phyloP scores from a whole-genome alignment of 2,113 vertebrate genomes.

The Zapus hudsonius region DNA sequence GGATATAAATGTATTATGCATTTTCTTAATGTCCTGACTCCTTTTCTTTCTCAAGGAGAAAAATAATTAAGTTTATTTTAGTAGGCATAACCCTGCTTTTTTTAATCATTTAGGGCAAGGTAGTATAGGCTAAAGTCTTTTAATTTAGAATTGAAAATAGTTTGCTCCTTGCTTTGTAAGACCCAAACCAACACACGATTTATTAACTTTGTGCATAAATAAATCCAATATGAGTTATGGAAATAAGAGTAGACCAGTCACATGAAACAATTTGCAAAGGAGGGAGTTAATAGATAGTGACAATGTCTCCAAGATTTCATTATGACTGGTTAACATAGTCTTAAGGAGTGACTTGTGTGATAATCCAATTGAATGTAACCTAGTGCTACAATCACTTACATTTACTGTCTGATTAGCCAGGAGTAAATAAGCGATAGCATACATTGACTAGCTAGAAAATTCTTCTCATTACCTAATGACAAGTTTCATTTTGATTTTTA shows the following conservation, averaged over 20 bases:
- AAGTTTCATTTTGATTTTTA: constrained; percentile 49
- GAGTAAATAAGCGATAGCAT: not conserved
- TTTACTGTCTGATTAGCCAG: not conserved
- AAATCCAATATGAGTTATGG: not conserved
- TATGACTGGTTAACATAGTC: not conserved
- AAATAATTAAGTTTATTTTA: not conserved
- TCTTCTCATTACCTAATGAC: constrained; percentile 26
- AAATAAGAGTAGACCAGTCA: not conserved
- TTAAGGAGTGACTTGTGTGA: not conserved
- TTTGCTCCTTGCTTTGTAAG: not conserved
- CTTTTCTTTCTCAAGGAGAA: constrained; percentile 20
- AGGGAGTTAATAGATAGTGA: not conserved
- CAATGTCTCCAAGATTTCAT: not conserved
- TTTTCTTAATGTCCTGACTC: not conserved
- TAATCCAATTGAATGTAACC: not conserved
- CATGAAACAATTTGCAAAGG: not conserved
- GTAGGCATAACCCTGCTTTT: not conserved
- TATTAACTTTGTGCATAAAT: not conserved
- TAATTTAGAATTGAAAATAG: constrained; percentile 23
- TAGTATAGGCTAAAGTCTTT: not conserved
- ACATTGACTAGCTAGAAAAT: not conserved
- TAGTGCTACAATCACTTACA: not conserved
- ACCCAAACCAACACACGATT: not conserved
- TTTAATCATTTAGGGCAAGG: not conserved
- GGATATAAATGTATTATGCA: not conserved